Percentiles rank a stretch among this genome's conserved stretches.
phyloP scores from a whole-genome alignment of 2,113 vertebrate genomes.

The Labeo rohita region DNA sequence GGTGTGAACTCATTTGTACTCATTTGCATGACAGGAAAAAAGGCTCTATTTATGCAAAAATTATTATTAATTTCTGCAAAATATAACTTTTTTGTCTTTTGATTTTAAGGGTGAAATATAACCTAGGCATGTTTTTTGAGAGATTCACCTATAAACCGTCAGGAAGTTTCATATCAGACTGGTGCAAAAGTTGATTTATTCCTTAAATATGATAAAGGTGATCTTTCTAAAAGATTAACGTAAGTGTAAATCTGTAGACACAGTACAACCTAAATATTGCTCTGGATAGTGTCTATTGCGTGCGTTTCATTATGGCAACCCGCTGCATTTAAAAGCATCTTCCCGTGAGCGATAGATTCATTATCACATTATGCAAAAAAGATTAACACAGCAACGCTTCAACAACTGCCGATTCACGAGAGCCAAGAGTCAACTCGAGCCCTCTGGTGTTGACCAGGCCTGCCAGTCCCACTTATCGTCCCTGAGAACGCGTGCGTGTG shows the following conservation, averaged over 20 bases:
- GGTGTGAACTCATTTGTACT: no score
- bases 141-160: background rate
- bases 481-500: background rate
- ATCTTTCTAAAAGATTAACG: background rate
- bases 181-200: background rate
- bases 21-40: no score
- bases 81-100: background rate
- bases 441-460: background rate
- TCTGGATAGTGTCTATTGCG: background rate
- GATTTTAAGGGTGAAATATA: background rate
- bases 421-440: constrained; percentile 20
- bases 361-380: constrained; percentile 36
- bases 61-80: background rate
- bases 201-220: background rate
- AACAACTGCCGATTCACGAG: constrained; percentile 2
- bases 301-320: background rate
- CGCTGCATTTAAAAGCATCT: background rate
- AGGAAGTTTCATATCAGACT: background rate
- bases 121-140: no score
- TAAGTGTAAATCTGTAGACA: background rate
- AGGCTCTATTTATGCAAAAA: background rate
- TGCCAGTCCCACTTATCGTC: constrained; percentile 7
- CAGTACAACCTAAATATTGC: background rate
- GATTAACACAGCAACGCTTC: background rate
- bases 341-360: constrained; percentile 25